Evolutionary conservation across 1,140 invertebrate species (phyloP), one percentile per base, ranked within the genome.

Genomic region (Anagrus nilaparvatae): DNA sequence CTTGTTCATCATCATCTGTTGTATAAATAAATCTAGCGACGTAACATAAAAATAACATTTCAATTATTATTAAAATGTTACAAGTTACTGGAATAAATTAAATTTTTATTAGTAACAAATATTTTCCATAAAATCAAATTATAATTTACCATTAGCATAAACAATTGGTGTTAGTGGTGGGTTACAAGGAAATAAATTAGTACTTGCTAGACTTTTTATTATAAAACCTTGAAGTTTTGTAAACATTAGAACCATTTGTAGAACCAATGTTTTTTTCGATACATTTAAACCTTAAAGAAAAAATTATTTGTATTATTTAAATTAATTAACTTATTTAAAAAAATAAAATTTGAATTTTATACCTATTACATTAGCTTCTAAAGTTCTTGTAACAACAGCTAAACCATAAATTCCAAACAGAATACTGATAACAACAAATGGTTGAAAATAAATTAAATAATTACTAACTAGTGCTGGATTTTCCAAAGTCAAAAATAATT

Each of bases 31-130:
- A 43, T 38, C 61, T 53, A 8, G 64, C 65, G n/a, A 55, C 61
- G 51, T 61, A 65, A 47, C 61, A 60, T 17, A 69, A 60, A 48
- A 67, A 47, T 55, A 67, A 48, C 66, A 69, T 69, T 48, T 67
- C 66, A 55, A 67, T 58, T 58, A 69, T 46, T 55, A 69, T 65
- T 56, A 69, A 53, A 30, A 55, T 44, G 54, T 67, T 60, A 54
- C 58, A 62, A 32, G 62, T 67, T 46, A 67, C 66, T 69, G 59
- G 12, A 27, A 27, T 27, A 27, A 27, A 27, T 7, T 7, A 27
- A 16, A 17, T 18, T 10, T 18, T 18, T 18, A 17, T 7, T 9
- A 10, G 18, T 12, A 17, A 34, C 7, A 17, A 12, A 16, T 34
- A 34, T 31, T 40, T 29, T 24, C 9, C 20, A 13, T 21, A 8